phyloP scores from a whole-genome alignment of 2,113 vertebrate species.

The Elephantulus edwardii region DNA sequence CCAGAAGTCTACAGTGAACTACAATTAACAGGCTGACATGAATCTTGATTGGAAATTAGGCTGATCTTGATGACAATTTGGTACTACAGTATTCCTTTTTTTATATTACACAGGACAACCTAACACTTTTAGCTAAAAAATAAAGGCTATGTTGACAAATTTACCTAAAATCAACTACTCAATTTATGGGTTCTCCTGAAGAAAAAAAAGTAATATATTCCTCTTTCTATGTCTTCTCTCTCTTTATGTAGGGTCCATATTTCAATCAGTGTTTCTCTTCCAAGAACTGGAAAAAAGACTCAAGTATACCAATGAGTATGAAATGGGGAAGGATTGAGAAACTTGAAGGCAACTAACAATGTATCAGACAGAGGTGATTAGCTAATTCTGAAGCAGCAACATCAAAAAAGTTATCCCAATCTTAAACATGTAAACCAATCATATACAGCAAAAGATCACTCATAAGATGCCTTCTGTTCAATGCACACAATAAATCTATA shows the following conservation, averaged over 20 bases:
- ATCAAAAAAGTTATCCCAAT: background rate
- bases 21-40: constrained; percentile 51
- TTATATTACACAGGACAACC: background rate
- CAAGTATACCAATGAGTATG: background rate
- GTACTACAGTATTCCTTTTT: background rate
- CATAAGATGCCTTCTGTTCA: background rate
- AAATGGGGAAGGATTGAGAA: background rate
- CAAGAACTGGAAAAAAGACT: background rate
- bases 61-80: background rate
- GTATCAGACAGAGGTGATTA: background rate
- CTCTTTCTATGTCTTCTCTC: background rate
- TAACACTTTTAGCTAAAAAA: constrained; percentile 1
- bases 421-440: background rate
- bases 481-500: background rate
- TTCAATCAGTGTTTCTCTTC: background rate
- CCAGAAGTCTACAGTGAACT: constrained; percentile 16
- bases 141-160: background rate
- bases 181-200: background rate
- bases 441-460: background rate
- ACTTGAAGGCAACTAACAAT: background rate
- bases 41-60: constrained; percentile 51
- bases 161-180: background rate
- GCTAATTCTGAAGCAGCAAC: background rate
- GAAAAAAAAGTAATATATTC: background rate
- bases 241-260: background rate